Conservation (phyloP, 2,113 vertebrate genomes). For the Chaetodon trifascialis region DNA sequence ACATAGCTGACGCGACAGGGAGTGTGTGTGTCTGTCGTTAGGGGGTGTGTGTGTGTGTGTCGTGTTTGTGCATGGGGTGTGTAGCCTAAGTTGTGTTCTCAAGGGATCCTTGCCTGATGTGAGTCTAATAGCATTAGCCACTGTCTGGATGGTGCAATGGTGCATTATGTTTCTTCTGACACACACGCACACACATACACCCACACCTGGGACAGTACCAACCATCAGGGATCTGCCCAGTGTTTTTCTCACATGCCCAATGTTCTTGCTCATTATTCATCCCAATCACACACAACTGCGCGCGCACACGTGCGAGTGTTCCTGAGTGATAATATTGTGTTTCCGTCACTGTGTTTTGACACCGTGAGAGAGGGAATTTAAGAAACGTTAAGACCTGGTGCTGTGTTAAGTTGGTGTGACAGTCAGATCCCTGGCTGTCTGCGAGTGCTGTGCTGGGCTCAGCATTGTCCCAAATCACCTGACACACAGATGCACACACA, state of each 20-base stretch:
- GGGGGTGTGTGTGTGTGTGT: constrained; percentile 1
- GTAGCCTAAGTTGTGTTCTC: constrained; percentile 29
- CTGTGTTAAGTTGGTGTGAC: constrained; percentile 51
- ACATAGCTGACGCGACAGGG: constrained; percentile 24
- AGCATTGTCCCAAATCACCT: constrained; percentile 49
- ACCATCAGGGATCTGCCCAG: constrained; percentile 37
- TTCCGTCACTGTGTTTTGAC: constrained; percentile 39
- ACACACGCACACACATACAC: constrained; percentile 15
- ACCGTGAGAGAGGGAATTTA: constrained; percentile 25
- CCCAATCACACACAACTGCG: background rate
- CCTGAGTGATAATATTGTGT: constrained; percentile 32
- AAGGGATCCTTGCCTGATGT: constrained; percentile 29
- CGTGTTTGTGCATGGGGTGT: background rate
- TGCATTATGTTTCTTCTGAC: constrained; percentile 37
- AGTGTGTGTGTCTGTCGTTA: constrained; percentile 1
- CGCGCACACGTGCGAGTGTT: constrained; percentile 24
- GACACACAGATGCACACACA: constrained; percentile 17
- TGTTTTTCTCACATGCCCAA: constrained; percentile 17
- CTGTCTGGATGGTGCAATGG: constrained; percentile 44
- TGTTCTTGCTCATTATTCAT: constrained; percentile 43
- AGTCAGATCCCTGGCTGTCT: constrained; percentile 44
- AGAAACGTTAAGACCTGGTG: constrained; percentile 1
- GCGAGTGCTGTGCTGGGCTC: constrained; percentile 33
- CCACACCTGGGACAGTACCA: constrained; percentile 24
- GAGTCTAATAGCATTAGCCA: constrained; percentile 50